Evolutionary conservation across 2,113 vertebrate genomes (phyloP).

Genomic region (Laticauda laticaudata): DNA sequence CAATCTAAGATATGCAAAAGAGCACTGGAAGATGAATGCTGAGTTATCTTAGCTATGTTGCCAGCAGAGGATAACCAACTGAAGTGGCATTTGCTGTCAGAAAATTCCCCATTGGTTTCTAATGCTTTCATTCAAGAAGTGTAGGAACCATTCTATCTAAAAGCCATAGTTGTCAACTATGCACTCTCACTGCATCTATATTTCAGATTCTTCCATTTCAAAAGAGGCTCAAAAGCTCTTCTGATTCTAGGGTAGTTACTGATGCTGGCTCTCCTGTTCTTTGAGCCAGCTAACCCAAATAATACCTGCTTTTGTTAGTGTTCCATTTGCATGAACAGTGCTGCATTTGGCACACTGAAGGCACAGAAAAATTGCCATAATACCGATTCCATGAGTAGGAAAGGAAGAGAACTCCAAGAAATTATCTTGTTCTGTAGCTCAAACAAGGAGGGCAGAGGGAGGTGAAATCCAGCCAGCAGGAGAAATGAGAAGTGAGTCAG

Average conservation of each 20-base stretch:
- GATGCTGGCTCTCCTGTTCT: background rate
- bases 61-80: background rate
- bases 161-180: background rate
- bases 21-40: constrained; percentile 37
- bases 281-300: background rate
- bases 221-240: background rate
- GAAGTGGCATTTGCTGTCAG: constrained; percentile 36
- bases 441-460: background rate
- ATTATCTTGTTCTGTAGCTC: background rate
- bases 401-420: background rate
- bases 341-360: background rate
- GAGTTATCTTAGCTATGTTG: constrained; percentile 18
- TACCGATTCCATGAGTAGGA: background rate
- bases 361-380: background rate
- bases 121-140: background rate
- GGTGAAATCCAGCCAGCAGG: background rate
- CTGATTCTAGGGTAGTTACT: background rate
- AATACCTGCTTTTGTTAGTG: background rate
- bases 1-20: constrained; percentile 26
- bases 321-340: background rate
- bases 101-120: constrained; percentile 17
- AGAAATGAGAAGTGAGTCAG: background rate
- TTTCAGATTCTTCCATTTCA: background rate
- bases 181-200: constrained; percentile 16
- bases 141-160: background rate